These are phyloP conservation scores for Apodemia duryi DNA, from an alignment of 2,888 invertebrate genomes.

Conservation along the genomic window DNA sequence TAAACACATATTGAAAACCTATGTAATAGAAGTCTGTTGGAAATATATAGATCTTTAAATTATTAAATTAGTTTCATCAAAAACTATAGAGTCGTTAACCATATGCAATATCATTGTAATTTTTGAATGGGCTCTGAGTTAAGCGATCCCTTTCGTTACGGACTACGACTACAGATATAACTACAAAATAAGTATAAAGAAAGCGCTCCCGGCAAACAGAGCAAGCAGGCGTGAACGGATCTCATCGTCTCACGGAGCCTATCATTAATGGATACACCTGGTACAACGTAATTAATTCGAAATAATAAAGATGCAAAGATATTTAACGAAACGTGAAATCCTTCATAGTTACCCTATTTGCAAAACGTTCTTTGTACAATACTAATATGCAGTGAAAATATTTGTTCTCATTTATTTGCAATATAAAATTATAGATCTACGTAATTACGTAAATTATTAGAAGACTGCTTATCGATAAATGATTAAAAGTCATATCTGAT, in stretches of 20 bases:
- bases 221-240: constrained; percentile 42
- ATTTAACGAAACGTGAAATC: constrained; percentile 55
- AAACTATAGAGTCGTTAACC: background rate
- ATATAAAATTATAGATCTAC: background rate
- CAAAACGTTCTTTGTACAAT: background rate
- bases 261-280: constrained; percentile 37
- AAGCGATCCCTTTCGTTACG: constrained; percentile 11
- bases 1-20: no score
- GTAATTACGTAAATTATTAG: no score
- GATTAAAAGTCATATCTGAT: no score
- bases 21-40: no score
- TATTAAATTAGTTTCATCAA: background rate
- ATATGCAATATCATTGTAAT: constrained; percentile 13
- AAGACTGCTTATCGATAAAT: no score
- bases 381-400: background rate
- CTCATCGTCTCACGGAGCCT: constrained; percentile 22
- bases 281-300: constrained; percentile 44
- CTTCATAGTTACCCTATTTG: constrained; percentile 27
- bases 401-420: background rate
- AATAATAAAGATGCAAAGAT: constrained; percentile 38
- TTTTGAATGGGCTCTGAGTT: constrained; percentile 3
- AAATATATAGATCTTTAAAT: background rate
- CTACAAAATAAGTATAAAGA: constrained; percentile 20
- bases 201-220: constrained; percentile 37
- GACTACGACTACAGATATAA: constrained; percentile 8